Conservation (phyloP, 2,888 invertebrate genomes). For the Cylindroiulus punctatus region DNA sequence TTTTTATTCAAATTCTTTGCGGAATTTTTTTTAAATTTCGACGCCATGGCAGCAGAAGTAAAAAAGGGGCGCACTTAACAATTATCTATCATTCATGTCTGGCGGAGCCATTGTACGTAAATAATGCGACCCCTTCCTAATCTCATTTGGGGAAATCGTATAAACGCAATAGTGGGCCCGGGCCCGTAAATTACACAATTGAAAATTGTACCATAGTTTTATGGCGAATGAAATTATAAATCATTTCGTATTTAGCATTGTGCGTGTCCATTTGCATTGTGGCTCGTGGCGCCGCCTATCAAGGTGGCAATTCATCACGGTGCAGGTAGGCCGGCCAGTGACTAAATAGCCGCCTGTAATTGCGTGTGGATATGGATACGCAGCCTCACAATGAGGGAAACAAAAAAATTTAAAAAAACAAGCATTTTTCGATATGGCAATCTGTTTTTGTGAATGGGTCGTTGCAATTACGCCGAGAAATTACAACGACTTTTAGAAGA, state of each 20-base stretch:
- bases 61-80: slow-evolving; percentile 3
- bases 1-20: slow-evolving; percentile 40
- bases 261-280: background rate
- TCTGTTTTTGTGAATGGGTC: background rate
- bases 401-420: background rate
- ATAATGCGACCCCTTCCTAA: slow-evolving; percentile 35
- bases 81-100: slow-evolving; percentile 43
- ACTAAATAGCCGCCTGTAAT: background rate
- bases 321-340: background rate
- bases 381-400: slow-evolving; percentile 17
- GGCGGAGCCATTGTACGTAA: background rate
- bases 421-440: background rate
- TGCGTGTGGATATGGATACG: slow-evolving; percentile 44
- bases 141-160: slow-evolving; percentile 21
- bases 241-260: slow-evolving; percentile 31
- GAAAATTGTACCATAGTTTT: slow-evolving; percentile 15
- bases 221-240: slow-evolving; percentile 25
- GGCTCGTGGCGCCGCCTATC: slow-evolving; percentile 38
- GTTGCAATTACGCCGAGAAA: background rate
- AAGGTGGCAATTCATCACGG: slow-evolving; percentile 25
- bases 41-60: background rate
- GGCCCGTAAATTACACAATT: background rate
- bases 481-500: background rate
- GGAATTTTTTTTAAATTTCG: background rate
- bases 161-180: background rate